A percentile compares a stretch with the other conserved stretches of the same genome.
Conservation (phyloP, 2,888 invertebrate genomes). For the Napeogenes inachia region DNA sequence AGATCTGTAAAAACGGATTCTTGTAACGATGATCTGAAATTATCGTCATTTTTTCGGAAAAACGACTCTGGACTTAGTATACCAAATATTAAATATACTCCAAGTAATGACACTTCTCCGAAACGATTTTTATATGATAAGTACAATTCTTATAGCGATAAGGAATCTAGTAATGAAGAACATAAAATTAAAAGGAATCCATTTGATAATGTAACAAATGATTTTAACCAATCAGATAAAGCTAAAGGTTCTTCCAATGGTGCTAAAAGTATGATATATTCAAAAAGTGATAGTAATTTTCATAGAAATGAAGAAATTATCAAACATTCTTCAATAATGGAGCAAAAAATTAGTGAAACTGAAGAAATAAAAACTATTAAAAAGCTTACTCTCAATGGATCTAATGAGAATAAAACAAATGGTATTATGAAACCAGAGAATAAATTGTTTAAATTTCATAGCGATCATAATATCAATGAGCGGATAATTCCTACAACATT, state of each 20-base stretch:
- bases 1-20: constrained; percentile 47
- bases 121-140: constrained; percentile 26
- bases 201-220: constrained; percentile 51
- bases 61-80: constrained; percentile 51
- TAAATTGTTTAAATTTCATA: constrained; percentile 8
- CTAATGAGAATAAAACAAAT: constrained; percentile 37
- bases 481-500: constrained; percentile 16
- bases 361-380: constrained; percentile 73
- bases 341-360: constrained; percentile 50
- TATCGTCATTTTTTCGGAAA: constrained; percentile 38
- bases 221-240: constrained; percentile 43
- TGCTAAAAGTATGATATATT: constrained; percentile 45
- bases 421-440: constrained; percentile 8
- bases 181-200: constrained; percentile 50
- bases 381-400: constrained; percentile 64
- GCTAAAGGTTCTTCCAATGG: constrained; percentile 39
- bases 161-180: constrained; percentile 31
- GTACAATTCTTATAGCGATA: too few species aligned
- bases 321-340: constrained; percentile 61
- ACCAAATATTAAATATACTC: constrained; percentile 47
- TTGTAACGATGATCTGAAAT: constrained; percentile 34
- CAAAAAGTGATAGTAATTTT: constrained; percentile 61
- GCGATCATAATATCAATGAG: constrained; percentile 16
- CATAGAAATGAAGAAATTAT: constrained; percentile 56
- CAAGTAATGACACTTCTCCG: constrained; percentile 16